Evolutionary conservation across 2,888 invertebrate species (phyloP).

Genomic region (Tridacna gigas): DNA sequence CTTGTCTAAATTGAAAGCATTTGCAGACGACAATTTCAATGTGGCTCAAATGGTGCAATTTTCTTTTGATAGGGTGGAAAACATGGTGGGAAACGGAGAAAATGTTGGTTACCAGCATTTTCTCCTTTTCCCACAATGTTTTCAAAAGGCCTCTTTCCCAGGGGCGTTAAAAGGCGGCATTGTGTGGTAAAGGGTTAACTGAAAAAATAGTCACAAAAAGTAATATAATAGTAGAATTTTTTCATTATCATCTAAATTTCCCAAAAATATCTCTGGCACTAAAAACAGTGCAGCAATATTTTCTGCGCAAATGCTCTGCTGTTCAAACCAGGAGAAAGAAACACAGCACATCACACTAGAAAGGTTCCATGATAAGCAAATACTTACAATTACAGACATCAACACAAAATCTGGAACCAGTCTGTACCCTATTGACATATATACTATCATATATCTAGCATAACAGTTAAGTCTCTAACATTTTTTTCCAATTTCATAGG

Average conservation of each 20-base stretch:
- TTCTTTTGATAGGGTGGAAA: too few relatives aligned
- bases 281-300: too few relatives aligned
- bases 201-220: background rate
- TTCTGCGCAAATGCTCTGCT: too few relatives aligned
- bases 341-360: too few relatives aligned
- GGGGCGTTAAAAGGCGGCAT: background rate
- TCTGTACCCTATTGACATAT: slow-evolving; percentile 66
- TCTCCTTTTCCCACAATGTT: background rate
- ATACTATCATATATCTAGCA: slow-evolving; percentile 72
- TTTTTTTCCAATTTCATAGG: too few relatives aligned
- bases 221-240: too few relatives aligned
- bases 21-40: too few relatives aligned
- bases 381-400: slow-evolving; percentile 70
- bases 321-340: too few relatives aligned
- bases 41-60: too few relatives aligned
- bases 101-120: background rate
- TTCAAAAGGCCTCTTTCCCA: background rate
- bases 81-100: background rate
- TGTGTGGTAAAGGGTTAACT: background rate
- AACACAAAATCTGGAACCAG: slow-evolving; percentile 71
- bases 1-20: too few relatives aligned
- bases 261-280: too few relatives aligned
- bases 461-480: slow-evolving; percentile 31
- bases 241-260: too few relatives aligned
- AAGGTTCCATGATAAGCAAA: background rate